phyloP scores from a whole-genome alignment of 2,888 invertebrate genomes.

The Suillia variegata region DNA sequence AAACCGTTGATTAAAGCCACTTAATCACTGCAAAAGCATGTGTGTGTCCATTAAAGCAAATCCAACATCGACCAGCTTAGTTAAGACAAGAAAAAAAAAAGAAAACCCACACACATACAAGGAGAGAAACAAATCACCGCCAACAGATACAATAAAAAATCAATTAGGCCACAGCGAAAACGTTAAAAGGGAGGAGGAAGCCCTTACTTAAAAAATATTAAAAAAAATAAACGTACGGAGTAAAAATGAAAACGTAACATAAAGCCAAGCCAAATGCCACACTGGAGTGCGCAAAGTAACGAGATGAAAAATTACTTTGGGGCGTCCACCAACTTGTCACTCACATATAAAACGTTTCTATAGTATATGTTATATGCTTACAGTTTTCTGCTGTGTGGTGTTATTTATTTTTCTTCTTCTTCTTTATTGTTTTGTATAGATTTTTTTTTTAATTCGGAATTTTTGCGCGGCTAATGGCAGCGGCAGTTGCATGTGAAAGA shows the following conservation, averaged over 20 bases:
- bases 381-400: neutral
- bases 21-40: conserved; percentile 28
- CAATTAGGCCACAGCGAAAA: conserved; percentile 35
- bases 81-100: neutral
- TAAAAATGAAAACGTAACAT: neutral
- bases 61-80: no score
- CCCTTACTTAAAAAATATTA: no score
- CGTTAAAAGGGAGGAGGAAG: conserved; percentile 32
- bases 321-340: conserved; percentile 41
- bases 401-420: no score
- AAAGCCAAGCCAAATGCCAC: conserved; percentile 23
- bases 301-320: conserved; percentile 40
- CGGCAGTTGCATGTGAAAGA: conserved; percentile 21
- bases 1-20: conserved; percentile 34
- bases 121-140: no score
- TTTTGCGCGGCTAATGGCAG: neutral
- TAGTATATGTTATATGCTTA: no score
- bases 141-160: conserved; percentile 30
- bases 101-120: neutral
- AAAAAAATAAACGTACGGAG: no score
- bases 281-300: conserved; percentile 29
- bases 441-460: neutral
- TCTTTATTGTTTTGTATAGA: no score
- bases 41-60: conserved; percentile 28
- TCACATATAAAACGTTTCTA: conserved; percentile 26